Percentiles rank a stretch among this genome's conserved stretches.
phyloP scores from a whole-genome alignment of 2,797 vertebrate genomes.

The Echiichthys vipera region DNA sequence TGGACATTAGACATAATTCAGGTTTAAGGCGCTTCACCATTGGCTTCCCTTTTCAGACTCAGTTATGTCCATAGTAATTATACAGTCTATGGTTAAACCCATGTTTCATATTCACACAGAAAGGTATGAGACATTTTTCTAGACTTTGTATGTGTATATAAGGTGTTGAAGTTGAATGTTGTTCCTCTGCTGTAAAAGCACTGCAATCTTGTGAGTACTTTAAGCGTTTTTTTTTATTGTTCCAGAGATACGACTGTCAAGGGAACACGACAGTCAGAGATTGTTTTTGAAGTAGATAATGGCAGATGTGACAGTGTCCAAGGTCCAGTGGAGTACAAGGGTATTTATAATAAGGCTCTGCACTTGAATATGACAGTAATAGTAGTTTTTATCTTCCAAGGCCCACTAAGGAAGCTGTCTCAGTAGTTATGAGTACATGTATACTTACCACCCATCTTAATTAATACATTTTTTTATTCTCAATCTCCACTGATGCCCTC shows the following conservation, averaged over 20 bases:
- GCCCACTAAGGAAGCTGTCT: neutral
- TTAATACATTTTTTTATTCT: neutral
- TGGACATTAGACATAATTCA: no score
- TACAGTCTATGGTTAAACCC: no score
- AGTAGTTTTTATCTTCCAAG: neutral
- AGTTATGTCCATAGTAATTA: no score
- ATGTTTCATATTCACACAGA: no score
- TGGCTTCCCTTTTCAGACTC: no score
- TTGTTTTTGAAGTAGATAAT: neutral
- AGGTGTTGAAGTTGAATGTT: neutral
- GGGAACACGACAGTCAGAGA: neutral
- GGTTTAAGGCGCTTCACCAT: no score
- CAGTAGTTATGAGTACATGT: neutral
- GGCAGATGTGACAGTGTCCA: neutral
- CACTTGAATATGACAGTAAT: neutral
- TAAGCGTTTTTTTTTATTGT: neutral
- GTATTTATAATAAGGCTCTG: neutral
- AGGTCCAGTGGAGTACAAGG: neutral
- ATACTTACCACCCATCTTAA: no score
- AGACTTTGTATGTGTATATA: neutral
- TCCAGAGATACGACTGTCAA: neutral
- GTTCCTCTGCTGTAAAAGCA: neutral
- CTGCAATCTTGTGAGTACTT: neutral
- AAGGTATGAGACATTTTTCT: no score
- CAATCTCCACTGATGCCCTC: no score